Base-by-base conservation (phyloP, 2,888 invertebrate species). In the Malthinus flaveolus region DNA sequence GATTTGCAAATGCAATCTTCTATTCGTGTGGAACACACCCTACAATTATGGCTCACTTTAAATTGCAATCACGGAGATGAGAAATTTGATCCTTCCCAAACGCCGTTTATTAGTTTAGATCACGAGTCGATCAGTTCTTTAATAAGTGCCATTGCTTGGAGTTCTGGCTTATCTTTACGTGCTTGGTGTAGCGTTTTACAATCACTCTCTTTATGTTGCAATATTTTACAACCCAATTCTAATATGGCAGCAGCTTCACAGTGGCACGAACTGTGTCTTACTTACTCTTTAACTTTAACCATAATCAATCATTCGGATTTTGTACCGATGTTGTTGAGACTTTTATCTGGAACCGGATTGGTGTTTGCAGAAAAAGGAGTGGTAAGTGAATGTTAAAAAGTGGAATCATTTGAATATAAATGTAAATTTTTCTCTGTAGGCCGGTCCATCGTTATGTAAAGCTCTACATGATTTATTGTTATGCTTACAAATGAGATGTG, bases 21-120 rank as follows among this genome's bases (percentile, higher is more conserved):
- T 73, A 84, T 88, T 12, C 89, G 89, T 74, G 83, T 95, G 74
- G 95, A 95, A 78, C 87, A 91, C 73, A 87, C 93, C 47, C 81
- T 95, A 34, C 90, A 93, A 65, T 81, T 95, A 66, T 95, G 95
- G 93, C 81, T 95, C 62, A 93, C 92, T 1, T 80, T 95, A 61
- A 93, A 93, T 84, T 83, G 71, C 55, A 63, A 59, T 55, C 68
- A 69, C n/a, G 80, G 44, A 73, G 80, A 78, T 39, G 76, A 80
- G n/a, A 83, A 83, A 36, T 84, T 86, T 62, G 82, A 84, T 64
- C 81, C 85, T 3, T 81, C 81, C 4, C 78, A 84, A 37, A 79
- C 82, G 42, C 90, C 90, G 1, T 81, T 84, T 54, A 86, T 90
- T 62, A 83, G 85, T 1, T 80, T 90, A 37, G 86, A 85, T 49